These are phyloP conservation scores for Dicentrarchus labrax DNA, from an alignment of 2,113 vertebrate species.

Conservation along the genomic window DNA sequence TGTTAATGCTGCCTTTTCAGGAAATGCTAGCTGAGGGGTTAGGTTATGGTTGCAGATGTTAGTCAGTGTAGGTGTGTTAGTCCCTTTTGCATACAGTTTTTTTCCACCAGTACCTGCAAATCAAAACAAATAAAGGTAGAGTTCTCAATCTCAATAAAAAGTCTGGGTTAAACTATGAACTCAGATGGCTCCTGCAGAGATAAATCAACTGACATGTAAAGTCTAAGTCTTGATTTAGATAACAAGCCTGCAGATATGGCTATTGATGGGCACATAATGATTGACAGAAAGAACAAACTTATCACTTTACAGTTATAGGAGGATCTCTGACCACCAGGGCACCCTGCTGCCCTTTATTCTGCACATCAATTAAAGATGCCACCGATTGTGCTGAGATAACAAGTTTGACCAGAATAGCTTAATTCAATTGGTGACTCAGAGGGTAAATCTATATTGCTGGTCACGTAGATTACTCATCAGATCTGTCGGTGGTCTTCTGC, in stretches of 20 bases:
- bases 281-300: neutral
- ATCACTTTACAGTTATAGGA: neutral
- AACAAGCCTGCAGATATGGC: neutral
- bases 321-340: neutral
- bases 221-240: neutral
- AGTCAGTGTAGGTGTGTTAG: neutral
- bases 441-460: constrained; percentile 1
- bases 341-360: neutral
- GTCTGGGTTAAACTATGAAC: neutral
- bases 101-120: neutral
- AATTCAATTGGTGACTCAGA: neutral
- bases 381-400: constrained; percentile 8
- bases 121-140: neutral
- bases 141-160: no score
- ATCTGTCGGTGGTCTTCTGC: constrained; percentile 14
- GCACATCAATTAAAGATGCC: neutral
- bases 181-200: neutral
- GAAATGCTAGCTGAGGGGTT: neutral
- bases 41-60: neutral
- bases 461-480: constrained; percentile 38
- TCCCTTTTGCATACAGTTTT: neutral
- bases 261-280: neutral
- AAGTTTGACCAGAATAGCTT: constrained; percentile 24
- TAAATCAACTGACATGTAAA: neutral
- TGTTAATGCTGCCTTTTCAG: constrained; percentile 3